Conservation (phyloP, 2,888 invertebrate species). For the Alloplasta piceator region DNA sequence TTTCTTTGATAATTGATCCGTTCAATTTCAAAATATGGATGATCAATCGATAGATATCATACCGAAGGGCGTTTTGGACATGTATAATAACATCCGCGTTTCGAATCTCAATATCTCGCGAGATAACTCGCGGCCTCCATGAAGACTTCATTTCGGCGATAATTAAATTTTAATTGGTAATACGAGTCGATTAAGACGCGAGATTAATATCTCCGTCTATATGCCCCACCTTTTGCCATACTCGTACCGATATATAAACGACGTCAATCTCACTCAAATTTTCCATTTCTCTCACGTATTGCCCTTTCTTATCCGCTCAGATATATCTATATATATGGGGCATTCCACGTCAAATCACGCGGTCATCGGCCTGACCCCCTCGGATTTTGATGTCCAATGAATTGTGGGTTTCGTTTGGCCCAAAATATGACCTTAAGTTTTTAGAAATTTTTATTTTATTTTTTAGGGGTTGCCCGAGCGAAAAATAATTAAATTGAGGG, state of each 20-base stretch:
- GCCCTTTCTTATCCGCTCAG: slow-evolving; percentile 1
- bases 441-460: too few relatives aligned
- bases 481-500: too few relatives aligned
- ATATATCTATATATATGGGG: not conserved
- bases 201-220: slow-evolving; percentile 70
- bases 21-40: too few relatives aligned
- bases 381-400: too few relatives aligned
- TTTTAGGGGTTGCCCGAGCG: too few relatives aligned
- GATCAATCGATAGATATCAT: too few relatives aligned
- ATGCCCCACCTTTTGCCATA: slow-evolving; percentile 59
- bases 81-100: slow-evolving; percentile 27
- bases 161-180: slow-evolving; percentile 82
- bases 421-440: too few relatives aligned
- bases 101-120: slow-evolving; percentile 55
- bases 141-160: slow-evolving; percentile 77
- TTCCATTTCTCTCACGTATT: slow-evolving; percentile 10
- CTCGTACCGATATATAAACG: slow-evolving; percentile 20
- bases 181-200: slow-evolving; percentile 79
- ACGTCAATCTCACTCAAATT: slow-evolving; percentile 22
- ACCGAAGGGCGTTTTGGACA: too few relatives aligned
- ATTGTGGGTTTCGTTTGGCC: too few relatives aligned
- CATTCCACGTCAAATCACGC: too few relatives aligned
- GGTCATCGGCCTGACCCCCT: too few relatives aligned
- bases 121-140: slow-evolving; percentile 65
- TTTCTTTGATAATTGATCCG: too few relatives aligned